Base-by-base conservation (phyloP, 1,140 invertebrate genomes). In the Seison nebaliae region DNA sequence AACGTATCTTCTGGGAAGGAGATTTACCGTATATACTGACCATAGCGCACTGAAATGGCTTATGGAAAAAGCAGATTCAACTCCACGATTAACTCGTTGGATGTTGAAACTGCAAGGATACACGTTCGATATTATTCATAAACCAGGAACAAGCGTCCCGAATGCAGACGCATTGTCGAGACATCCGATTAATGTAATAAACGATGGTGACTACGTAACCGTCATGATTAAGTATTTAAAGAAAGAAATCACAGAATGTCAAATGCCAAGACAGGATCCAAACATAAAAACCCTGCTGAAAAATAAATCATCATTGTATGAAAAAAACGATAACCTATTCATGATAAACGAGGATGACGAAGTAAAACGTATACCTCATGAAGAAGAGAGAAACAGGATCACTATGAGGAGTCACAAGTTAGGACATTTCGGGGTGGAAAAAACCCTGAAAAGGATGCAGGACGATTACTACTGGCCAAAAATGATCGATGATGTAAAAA, bases 41-140 rank as follows among this genome's bases (percentile, higher is more conserved):
- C 38, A 42, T 36, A 21, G 18, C 11, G 24, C 41, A 6, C 24
- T 43, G 7, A 7, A 30, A 12, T 43, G 35, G 37, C 28, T 44
- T 26, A 24, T 38, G 23, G 11, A 9, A 11, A 46, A 61, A 2
- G 57, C 53, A 43, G 53, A 62, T 34, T 49, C 57, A 3, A 47
- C 39, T 1, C 55, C 51, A 26, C 31, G 60, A 26, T 38, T 67
- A 28, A 34, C 38, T 3, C 26, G 38, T 23, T 44, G 43, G 43
- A 12, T 28, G 14, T 32, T 42, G 1, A 21, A 29, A 9, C 18
- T 44, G 17, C 15, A 33, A 4, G 21, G 22, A 7, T 44, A 28
- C 28, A 28, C 41, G 20, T 42, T 42, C 14, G 33, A 44, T 14
- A 44, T 42, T 15, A 9, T 16, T 21, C 32, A 36, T 42, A 26